These are phyloP conservation scores for Andrena minutula DNA, from an alignment of 2,888 invertebrate species.

Conservation along the genomic window DNA sequence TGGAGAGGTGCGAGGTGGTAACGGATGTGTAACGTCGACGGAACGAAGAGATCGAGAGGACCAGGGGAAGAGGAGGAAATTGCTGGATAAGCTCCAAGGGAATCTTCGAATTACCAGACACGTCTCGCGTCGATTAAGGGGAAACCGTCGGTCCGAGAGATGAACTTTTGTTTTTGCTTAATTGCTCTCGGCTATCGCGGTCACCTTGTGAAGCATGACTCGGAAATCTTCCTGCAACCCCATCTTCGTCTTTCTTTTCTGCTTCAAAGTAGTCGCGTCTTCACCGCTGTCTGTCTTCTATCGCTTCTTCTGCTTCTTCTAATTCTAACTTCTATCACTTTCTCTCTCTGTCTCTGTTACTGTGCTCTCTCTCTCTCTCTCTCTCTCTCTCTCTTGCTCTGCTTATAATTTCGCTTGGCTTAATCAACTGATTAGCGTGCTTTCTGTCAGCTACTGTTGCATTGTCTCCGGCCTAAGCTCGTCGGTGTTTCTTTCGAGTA, in stretches of 20 bases:
- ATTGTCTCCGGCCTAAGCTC: conserved; percentile 19
- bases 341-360: conserved; percentile 11
- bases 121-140: conserved; percentile 31
- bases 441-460: conserved; percentile 30
- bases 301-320: conserved; percentile 41
- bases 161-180: conserved; percentile 49
- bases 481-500: conserved; percentile 13
- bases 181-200: conserved; percentile 56
- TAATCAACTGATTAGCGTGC: conserved; percentile 45
- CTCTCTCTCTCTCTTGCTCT: conserved; percentile 17
- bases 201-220: conserved; percentile 64
- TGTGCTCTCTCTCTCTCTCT: neutral
- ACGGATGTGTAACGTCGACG: conserved; percentile 18
- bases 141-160: conserved; percentile 48
- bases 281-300: conserved; percentile 20
- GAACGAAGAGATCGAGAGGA: conserved; percentile 1
- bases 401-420: conserved; percentile 31
- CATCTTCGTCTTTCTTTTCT: conserved; percentile 34
- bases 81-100: conserved; percentile 40
- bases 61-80: conserved; percentile 2
- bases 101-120: conserved; percentile 39
- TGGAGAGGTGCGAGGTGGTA: conserved; percentile 78
- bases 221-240: conserved; percentile 56
- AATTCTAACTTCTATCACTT: conserved; percentile 16
- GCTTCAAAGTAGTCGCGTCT: conserved; percentile 14